These are phyloP conservation scores for Caenorhabditis doughertyi DNA, from an alignment of 2,888 invertebrate genomes.

Conservation along the genomic window DNA sequence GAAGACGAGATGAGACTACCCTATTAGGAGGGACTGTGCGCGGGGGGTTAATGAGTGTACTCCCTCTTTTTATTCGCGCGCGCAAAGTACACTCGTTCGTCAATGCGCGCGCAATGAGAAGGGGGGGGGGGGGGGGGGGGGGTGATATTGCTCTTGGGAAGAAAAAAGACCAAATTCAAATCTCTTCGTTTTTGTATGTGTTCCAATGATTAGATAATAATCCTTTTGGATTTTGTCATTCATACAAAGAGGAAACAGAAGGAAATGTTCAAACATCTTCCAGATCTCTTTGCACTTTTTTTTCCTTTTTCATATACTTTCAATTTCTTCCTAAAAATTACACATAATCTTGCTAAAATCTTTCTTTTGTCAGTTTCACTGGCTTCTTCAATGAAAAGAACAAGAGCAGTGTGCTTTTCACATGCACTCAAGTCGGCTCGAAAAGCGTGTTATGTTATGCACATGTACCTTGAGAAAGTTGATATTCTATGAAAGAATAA, in stretches of 20 bases:
- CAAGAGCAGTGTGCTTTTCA: constrained; percentile 40
- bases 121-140: too few relatives aligned
- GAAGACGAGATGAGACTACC: neutral
- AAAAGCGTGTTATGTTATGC: constrained; percentile 42
- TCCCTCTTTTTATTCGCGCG: too few relatives aligned
- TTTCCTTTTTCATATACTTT: neutral
- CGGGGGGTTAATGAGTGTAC: too few relatives aligned
- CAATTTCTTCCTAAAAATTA: neutral
- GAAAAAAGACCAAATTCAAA: too few relatives aligned
- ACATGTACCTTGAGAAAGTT: constrained; percentile 46
- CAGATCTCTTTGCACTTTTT: neutral
- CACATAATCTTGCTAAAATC: constrained; percentile 23
- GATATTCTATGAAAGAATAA: constrained; percentile 53
- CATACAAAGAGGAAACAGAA: neutral
- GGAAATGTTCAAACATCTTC: neutral
- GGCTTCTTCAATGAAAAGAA: constrained; percentile 19
- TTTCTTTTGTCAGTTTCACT: neutral
- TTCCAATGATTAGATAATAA: neutral
- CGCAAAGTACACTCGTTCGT: too few relatives aligned
- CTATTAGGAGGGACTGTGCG: too few relatives aligned
- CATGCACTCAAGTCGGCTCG: constrained; percentile 42
- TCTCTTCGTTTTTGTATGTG: constrained; percentile 5
- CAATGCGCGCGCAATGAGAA: too few relatives aligned
- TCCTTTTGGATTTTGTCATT: neutral
- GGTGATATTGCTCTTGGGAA: neutral